Percentiles rank a stretch among this genome's conserved stretches.
These are phyloP conservation scores for Siderastrea siderea DNA, from an alignment of 92 coral and sea anemone species.

Conservation along the genomic window DNA sequence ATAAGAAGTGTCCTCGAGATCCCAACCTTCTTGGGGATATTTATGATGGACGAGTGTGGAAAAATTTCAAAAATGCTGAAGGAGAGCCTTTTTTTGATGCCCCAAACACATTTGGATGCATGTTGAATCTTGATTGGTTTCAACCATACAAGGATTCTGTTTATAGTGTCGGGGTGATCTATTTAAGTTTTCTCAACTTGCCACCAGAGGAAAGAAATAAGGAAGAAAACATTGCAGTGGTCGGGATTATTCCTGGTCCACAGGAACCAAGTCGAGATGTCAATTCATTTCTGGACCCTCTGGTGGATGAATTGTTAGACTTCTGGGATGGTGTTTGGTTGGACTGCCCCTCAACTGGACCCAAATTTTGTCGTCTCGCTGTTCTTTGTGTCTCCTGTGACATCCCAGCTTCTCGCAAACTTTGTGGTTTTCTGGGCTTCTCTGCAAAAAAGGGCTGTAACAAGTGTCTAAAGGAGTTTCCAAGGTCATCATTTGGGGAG, in stretches of 20 bases:
- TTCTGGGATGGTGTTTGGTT: conserved; percentile 48
- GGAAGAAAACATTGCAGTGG: conserved; percentile 55
- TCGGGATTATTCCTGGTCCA: conserved; percentile 53
- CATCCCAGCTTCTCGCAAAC: conserved; percentile 63
- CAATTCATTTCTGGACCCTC: conserved; percentile 18
- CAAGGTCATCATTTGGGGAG: conserved; percentile 52
- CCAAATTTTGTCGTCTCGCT: conserved; percentile 31
- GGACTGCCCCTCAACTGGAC: conserved; percentile 30
- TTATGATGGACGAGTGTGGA: conserved; percentile 69
- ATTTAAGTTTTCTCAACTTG: conserved; percentile 56
- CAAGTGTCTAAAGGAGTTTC: conserved; percentile 52
- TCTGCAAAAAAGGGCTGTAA: conserved; percentile 50
- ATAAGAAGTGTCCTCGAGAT: conserved; percentile 26
- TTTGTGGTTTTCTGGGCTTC: conserved; percentile 48
- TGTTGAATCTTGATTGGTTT: conserved; percentile 71
- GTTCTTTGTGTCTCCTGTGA: conserved; percentile 51
- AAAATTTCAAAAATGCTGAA: conserved; percentile 33
- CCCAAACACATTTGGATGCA: conserved; percentile 28
- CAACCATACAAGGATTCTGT: conserved; percentile 58
- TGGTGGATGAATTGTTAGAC: conserved; percentile 32
- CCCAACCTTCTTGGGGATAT: conserved; percentile 42
- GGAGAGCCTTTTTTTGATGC: conserved; percentile 38
- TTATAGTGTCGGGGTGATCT: conserved; percentile 60
- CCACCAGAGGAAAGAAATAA: conserved; percentile 47
- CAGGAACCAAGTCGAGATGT: conserved; percentile 15